phyloP scores from a whole-genome alignment of 1,140 invertebrate genomes.

The Thalassaphorura encarpata region DNA sequence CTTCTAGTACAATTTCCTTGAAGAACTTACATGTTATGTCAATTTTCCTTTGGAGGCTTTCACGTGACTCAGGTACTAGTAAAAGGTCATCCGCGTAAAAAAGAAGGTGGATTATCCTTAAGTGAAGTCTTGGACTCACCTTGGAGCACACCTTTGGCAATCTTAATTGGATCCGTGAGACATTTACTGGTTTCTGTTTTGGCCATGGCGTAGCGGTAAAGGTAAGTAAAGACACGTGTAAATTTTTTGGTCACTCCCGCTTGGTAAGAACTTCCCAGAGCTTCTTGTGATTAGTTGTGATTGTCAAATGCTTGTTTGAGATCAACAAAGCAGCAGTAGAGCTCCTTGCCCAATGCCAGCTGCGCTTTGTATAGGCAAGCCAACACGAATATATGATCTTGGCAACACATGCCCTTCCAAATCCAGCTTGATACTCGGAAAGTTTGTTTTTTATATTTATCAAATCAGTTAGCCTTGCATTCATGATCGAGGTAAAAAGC shows the following conservation, averaged over 20 bases:
- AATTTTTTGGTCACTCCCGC: slow-evolving; percentile 31
- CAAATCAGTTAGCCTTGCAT: slow-evolving; percentile 22
- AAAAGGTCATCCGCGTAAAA: too few species aligned
- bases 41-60: too few species aligned
- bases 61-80: too few species aligned
- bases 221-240: slow-evolving; percentile 17
- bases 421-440: slow-evolving; percentile 27
- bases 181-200: slow-evolving; percentile 5
- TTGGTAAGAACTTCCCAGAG: slow-evolving; percentile 27
- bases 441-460: slow-evolving; percentile 18
- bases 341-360: slow-evolving; percentile 10
- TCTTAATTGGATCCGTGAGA: neutral
- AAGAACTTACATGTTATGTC: too few species aligned
- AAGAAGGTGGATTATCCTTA: too few species aligned
- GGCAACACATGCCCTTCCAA: slow-evolving; percentile 11
- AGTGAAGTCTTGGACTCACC: too few species aligned
- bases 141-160: slow-evolving; percentile 27
- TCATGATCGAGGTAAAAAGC: slow-evolving; percentile 27
- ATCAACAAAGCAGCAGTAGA: slow-evolving; percentile 33
- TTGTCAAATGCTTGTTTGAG: slow-evolving; percentile 32
- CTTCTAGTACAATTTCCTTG: too few species aligned
- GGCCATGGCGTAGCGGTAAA: slow-evolving; percentile 27
- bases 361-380: slow-evolving; percentile 12
- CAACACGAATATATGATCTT: slow-evolving; percentile 25
- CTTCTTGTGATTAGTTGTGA: too few species aligned